Conservation (phyloP, 2,888 invertebrate genomes). For the Rapana venosa region DNA sequence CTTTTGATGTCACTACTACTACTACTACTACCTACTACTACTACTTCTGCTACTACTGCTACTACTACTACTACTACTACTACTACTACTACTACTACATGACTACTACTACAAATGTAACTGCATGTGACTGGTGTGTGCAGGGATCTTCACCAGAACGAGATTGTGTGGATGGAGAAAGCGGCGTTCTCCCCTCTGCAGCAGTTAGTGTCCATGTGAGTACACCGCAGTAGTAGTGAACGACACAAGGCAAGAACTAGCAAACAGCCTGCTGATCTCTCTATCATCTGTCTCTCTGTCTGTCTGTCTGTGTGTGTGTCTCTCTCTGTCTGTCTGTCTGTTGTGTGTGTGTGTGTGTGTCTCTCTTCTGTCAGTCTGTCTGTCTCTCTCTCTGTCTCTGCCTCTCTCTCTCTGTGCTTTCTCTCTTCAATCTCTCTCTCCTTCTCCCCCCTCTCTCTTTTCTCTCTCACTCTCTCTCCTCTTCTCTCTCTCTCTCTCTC, state of each 20-base stretch:
- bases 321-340: neutral
- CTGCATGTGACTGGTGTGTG: neutral
- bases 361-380: neutral
- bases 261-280: neutral
- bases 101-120: too few species aligned
- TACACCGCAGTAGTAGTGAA: neutral
- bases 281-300: neutral
- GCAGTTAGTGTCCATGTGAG: conserved; percentile 27
- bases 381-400: conserved; percentile 22
- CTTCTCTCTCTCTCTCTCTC: conserved; percentile 3
- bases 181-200: conserved; percentile 22
- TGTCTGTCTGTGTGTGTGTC: neutral
- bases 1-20: too few species aligned
- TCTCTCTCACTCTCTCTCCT: neutral
- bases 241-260: too few species aligned
- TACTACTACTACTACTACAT: too few species aligned
- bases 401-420: neutral
- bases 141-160: conserved; percentile 40
- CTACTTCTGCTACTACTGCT: too few species aligned
- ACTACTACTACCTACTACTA: too few species aligned
- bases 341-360: neutral
- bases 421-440: neutral
- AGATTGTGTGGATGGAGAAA: conserved; percentile 41
- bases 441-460: neutral
- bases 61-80: too few species aligned